Evolutionary conservation across 2,888 invertebrate genomes (phyloP).

Genomic region (Perdita meconis): DNA sequence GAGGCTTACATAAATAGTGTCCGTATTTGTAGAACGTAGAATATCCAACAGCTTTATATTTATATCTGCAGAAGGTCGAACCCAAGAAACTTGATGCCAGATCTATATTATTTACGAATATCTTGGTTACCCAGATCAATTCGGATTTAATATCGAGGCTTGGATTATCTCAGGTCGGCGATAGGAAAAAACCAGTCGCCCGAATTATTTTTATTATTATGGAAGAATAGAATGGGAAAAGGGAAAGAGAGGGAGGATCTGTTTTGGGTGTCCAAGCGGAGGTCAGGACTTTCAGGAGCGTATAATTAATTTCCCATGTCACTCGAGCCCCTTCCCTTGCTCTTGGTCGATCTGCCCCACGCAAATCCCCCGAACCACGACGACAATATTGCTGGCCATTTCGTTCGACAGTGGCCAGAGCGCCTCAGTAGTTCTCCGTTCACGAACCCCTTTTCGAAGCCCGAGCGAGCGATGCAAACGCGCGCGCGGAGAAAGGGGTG

Average conservation of each 20-base stretch:
- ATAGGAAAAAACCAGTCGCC: neutral
- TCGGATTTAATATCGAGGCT: too few species aligned
- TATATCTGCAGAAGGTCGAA: too few species aligned
- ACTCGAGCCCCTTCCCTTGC: conserved; percentile 72
- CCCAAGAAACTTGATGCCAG: too few species aligned
- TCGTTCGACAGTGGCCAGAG: conserved; percentile 80
- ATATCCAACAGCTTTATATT: too few species aligned
- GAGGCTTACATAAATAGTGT: too few species aligned
- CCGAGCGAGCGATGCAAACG: conserved; percentile 36
- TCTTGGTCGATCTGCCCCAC: conserved; percentile 67
- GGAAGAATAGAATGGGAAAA: conserved; percentile 20
- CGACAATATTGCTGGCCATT: conserved; percentile 84
- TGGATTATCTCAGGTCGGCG: too few species aligned
- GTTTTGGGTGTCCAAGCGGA: conserved; percentile 60
- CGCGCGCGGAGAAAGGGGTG: conserved; percentile 80
- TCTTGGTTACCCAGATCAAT: too few species aligned
- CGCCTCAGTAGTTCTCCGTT: conserved; percentile 74
- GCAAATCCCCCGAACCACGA: conserved; percentile 77
- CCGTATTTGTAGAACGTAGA: too few species aligned
- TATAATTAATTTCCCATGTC: conserved; percentile 84
- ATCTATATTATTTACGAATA: too few species aligned
- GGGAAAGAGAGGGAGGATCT: conserved; percentile 43
- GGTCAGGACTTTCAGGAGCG: conserved; percentile 80
- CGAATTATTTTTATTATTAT: neutral
- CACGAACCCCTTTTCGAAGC: conserved; percentile 70